Percentiles rank a stretch among this genome's conserved stretches.
phyloP scores from a whole-genome alignment of 2,113 vertebrate genomes.

The Rhynchopsitta pachyrhyncha region DNA sequence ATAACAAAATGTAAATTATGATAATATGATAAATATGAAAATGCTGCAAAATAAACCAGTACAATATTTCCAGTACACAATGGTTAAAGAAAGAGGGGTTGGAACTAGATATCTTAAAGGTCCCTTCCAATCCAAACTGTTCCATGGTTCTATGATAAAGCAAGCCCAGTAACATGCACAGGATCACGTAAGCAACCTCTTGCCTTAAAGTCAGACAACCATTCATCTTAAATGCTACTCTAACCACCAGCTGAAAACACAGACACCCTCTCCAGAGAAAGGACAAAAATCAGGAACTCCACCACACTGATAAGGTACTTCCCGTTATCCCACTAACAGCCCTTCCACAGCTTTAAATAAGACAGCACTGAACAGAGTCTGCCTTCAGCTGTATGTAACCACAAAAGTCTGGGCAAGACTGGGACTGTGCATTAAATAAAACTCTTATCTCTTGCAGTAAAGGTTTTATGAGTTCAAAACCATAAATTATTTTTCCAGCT shows the following conservation, averaged over 20 bases:
- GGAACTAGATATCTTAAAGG: background rate
- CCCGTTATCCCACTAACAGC: background rate
- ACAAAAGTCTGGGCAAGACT: background rate
- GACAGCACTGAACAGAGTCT: background rate
- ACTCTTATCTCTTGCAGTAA: background rate
- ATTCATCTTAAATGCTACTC: background rate
- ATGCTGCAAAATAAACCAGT: background rate
- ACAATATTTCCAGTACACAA: background rate
- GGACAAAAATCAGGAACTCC: background rate
- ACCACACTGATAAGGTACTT: background rate
- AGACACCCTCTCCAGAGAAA: background rate
- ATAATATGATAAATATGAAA: background rate
- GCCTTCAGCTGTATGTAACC: background rate
- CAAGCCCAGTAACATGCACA: fast-evolving
- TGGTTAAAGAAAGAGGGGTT: background rate
- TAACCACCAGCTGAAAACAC: background rate
- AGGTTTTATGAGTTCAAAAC: background rate
- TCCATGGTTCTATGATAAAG: background rate
- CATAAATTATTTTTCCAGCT: slow-evolving; percentile 6
- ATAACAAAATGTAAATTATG: background rate
- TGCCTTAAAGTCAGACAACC: background rate
- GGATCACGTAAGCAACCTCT: background rate
- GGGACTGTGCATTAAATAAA: background rate
- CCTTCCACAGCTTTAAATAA: background rate
- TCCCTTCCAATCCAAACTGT: background rate